phyloP scores from a whole-genome alignment of 1,140 invertebrate genomes.

The Drosophila setifemur region DNA sequence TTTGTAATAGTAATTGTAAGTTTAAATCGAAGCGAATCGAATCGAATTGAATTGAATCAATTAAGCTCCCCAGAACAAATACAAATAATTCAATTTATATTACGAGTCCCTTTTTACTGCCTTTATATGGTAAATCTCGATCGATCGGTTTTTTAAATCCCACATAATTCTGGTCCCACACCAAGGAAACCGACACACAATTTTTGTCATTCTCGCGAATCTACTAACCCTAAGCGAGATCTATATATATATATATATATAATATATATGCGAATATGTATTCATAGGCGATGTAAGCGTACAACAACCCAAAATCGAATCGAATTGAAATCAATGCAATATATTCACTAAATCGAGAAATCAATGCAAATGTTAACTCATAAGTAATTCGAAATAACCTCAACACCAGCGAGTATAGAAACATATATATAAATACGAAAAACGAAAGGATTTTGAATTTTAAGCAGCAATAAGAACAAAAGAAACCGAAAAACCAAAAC shows the following conservation, averaged over 20 bases:
- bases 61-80: slow-evolving; percentile 21
- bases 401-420: slow-evolving; percentile 39
- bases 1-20: slow-evolving; percentile 74
- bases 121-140: slow-evolving; percentile 68
- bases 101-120: slow-evolving; percentile 67
- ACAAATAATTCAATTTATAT: slow-evolving; percentile 46
- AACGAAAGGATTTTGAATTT: slow-evolving; percentile 50
- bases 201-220: slow-evolving; percentile 62
- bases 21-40: slow-evolving; percentile 23
- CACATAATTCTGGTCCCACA: slow-evolving; percentile 53
- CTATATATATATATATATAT: slow-evolving; percentile 24
- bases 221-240: slow-evolving; percentile 35
- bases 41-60: slow-evolving; percentile 17
- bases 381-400: slow-evolving; percentile 55
- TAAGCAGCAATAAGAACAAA: slow-evolving; percentile 42
- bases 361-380: slow-evolving; percentile 61
- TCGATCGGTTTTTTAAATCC: slow-evolving; percentile 68
- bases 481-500: background rate
- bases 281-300: slow-evolving; percentile 31
- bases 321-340: slow-evolving; percentile 60
- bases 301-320: slow-evolving; percentile 37
- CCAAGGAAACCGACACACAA: slow-evolving; percentile 26
- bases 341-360: slow-evolving; percentile 64
- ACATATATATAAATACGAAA: slow-evolving; percentile 35
- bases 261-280: slow-evolving; percentile 50